phyloP scores from a whole-genome alignment of 2,888 invertebrate species.

The Amphipyra berbera region DNA sequence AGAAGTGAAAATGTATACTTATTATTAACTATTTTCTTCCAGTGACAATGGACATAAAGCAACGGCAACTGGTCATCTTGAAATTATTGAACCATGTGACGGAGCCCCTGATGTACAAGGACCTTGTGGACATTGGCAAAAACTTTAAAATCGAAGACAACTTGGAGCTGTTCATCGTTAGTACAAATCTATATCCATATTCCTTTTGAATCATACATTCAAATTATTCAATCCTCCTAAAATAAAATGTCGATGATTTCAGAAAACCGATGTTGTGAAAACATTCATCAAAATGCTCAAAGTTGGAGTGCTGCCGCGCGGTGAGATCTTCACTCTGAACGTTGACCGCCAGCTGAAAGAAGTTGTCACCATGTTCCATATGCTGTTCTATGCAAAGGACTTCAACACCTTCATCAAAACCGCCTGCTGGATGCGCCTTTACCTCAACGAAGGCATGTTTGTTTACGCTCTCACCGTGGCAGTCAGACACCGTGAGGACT shows the following conservation, averaged over 20 bases:
- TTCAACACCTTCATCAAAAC: slow-evolving; percentile 86
- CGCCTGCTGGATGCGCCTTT: slow-evolving; percentile 87
- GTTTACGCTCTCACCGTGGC: slow-evolving; percentile 89
- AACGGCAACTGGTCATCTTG: slow-evolving; percentile 84
- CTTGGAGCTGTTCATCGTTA: slow-evolving; percentile 60
- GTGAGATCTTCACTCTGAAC: slow-evolving; percentile 87
- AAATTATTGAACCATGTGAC: slow-evolving; percentile 88
- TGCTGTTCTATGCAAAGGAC: slow-evolving; percentile 88
- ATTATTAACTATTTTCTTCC: slow-evolving; percentile 34
- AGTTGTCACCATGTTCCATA: slow-evolving; percentile 87
- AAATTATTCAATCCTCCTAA: not conserved
- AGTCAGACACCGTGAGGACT: slow-evolving; percentile 86
- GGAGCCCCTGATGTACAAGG: slow-evolving; percentile 84
- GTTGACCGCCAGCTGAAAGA: slow-evolving; percentile 86
- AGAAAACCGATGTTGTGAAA: slow-evolving; percentile 90
- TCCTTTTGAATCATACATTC: no score
- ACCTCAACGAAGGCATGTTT: slow-evolving; percentile 90
- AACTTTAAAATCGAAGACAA: slow-evolving; percentile 83
- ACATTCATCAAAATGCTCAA: slow-evolving; percentile 88
- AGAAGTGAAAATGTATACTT: not conserved
- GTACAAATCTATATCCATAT: slow-evolving; percentile 3
- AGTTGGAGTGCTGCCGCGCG: slow-evolving; percentile 89
- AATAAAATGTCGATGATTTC: slow-evolving; percentile 50
- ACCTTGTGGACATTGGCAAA: slow-evolving; percentile 80
- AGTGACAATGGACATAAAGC: slow-evolving; percentile 83